Base-by-base conservation (phyloP, 1,140 invertebrate species). In the Danaus plexippus region DNA sequence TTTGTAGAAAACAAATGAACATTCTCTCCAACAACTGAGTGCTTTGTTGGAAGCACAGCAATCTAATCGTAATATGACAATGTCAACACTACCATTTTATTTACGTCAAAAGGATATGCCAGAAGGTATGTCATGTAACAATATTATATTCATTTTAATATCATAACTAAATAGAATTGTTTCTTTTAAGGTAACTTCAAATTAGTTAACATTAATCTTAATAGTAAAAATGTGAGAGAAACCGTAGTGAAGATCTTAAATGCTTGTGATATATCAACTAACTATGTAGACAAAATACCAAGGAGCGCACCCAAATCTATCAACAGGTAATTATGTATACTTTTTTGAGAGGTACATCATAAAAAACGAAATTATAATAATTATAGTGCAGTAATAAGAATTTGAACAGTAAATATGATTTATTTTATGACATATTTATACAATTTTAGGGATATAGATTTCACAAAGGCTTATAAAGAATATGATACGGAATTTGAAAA, bases 1-100 rank as follows among this genome's bases (percentile, higher is more conserved):
- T 57, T 71, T 56, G 42, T 80, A 97, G 92, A 91, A 91, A 58
- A 92, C 94, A 2, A 98, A 98, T 90, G 96, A 98, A 87, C 92
- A 95, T 74, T 97, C 96, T 2, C 80, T 98, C 57, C 96, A 97
- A 83, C 90, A 92, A 61, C 83, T 98, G 43, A 97, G 95, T 88
- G 94, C 92, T 44, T 91, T 95, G 69, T 80, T 98, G 63, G 92
- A 96, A 81, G 90, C 88, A 56, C 80, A 95, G 60, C 90, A 94
- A 74, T 88, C 91, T 71, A 89, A 90, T 67, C 82, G 88, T 75
- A 85, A 89, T 55, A 76, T 90, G 52, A 71, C 88, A 53, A 87
- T 92, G 47, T 88, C 90, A 18, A 89, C 87, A 40, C 78, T 96
- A 46, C 88, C 90, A 55, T 96, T 96, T 88, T 96, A 94, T 82